Evolutionary conservation across 2,888 invertebrate species (phyloP).

Genomic region (Branchellion lobata): DNA sequence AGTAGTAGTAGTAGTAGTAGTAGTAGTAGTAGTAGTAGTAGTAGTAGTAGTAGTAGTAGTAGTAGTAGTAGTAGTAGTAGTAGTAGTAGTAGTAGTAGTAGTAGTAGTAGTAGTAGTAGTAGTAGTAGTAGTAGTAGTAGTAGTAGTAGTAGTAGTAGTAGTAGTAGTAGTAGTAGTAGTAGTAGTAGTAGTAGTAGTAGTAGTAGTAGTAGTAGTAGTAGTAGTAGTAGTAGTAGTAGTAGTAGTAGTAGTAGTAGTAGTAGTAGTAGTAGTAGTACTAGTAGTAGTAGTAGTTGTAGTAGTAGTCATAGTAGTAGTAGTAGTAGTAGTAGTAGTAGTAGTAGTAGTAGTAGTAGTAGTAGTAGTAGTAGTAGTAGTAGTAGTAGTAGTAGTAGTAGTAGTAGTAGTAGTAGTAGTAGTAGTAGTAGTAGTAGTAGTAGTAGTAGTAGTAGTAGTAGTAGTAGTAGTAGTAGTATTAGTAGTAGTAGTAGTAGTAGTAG

Average conservation of each 20-base stretch:
- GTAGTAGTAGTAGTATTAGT: not conserved
- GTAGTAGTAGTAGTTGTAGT: conserved; percentile 49
- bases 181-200: conserved; percentile 4
- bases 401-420: conserved; percentile 30
- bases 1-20: not conserved
- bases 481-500: conserved; percentile 33
- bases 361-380: not conserved
- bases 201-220: conserved; percentile 31
- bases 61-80: conserved; percentile 46
- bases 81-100: conserved; percentile 48
- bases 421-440: conserved; percentile 5
- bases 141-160: conserved; percentile 42
- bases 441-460: not conserved
- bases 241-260: conserved; percentile 14
- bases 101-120: conserved; percentile 49
- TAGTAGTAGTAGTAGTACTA: conserved; percentile 43
- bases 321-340: conserved; percentile 42
- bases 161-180: conserved; percentile 36
- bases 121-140: conserved; percentile 49
- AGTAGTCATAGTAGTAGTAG: conserved; percentile 47
- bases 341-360: conserved; percentile 23
- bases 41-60: conserved; percentile 39
- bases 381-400: conserved; percentile 17
- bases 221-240: conserved; percentile 30
- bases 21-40: not conserved